A percentile compares a stretch with the other conserved stretches of the same genome.
Evolutionary conservation across 92 coral and sea anemone species (phyloP).

Genomic region (Porites divaricata): DNA sequence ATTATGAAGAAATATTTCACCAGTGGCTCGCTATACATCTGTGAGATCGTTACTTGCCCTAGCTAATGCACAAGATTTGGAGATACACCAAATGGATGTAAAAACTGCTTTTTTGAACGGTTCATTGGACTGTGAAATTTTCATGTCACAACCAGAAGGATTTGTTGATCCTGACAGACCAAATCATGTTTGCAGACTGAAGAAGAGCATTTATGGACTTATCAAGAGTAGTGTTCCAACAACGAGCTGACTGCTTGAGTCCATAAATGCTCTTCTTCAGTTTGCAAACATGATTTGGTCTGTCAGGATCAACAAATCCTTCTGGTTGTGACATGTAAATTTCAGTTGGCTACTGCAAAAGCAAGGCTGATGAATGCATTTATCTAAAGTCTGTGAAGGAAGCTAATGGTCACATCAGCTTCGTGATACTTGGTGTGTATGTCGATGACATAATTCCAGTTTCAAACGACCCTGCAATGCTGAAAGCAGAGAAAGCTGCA

Average conservation of each 20-base stretch:
- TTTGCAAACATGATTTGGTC: no score
- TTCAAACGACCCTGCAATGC: neutral
- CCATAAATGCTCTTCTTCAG: no score
- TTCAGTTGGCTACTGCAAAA: no score
- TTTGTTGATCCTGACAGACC: slow-evolving; percentile 73
- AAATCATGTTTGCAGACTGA: slow-evolving; percentile 64
- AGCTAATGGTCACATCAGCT: slow-evolving; percentile 57
- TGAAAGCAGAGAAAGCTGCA: no score
- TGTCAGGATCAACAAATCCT: no score
- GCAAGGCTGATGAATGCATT: slow-evolving; percentile 66
- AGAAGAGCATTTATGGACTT: no score
- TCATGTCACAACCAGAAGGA: slow-evolving; percentile 75
- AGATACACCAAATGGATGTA: slow-evolving; percentile 71
- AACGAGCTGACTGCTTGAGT: no score
- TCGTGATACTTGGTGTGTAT: slow-evolving; percentile 59
- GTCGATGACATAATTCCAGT: slow-evolving; percentile 61
- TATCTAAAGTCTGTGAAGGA: slow-evolving; percentile 55
- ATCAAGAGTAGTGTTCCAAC: no score
- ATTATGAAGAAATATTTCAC: no score
- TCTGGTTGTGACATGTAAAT: no score
- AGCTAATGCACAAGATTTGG: slow-evolving; percentile 65
- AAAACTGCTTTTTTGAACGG: slow-evolving; percentile 71
- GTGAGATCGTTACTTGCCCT: slow-evolving; percentile 65
- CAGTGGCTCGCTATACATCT: slow-evolving; percentile 23
- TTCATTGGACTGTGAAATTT: slow-evolving; percentile 66